Evolutionary conservation across 2,113 vertebrate species (phyloP).

Genomic region (Cyphomyrus discorhynchus): DNA sequence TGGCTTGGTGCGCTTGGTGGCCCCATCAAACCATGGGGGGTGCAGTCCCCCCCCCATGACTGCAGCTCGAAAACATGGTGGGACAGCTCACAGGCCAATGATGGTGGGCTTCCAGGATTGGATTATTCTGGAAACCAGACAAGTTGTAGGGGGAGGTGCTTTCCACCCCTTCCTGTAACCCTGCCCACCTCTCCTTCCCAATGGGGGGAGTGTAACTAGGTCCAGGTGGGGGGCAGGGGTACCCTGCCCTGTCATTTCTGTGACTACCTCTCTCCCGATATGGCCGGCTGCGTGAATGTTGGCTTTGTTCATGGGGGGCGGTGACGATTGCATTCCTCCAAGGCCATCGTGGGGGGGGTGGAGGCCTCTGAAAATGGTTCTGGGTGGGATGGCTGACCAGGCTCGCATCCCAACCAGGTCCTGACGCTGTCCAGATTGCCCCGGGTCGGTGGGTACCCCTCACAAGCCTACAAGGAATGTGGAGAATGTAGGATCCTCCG

Average conservation of each 20-base stretch:
- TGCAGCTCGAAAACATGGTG: neutral
- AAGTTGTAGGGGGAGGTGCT: neutral
- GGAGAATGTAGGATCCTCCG: constrained; percentile 3
- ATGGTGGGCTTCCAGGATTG: neutral
- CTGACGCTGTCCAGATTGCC: constrained; percentile 20
- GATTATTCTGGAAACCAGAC: neutral
- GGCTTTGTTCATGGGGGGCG: constrained; percentile 47
- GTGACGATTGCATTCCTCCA: constrained; percentile 54
- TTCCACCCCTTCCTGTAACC: neutral
- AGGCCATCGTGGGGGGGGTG: constrained; percentile 37
- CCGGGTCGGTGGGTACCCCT: neutral
- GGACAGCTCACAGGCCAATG: neutral
- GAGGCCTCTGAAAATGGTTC: constrained; percentile 22
- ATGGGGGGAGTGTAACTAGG: neutral
- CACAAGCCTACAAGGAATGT: constrained; percentile 8
- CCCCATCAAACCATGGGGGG: neutral
- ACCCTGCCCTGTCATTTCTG: neutral
- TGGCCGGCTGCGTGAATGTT: constrained; percentile 29
- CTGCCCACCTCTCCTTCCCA: neutral
- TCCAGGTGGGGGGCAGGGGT: neutral
- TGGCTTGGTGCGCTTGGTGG: neutral
- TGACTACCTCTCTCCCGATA: neutral
- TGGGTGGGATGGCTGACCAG: constrained; percentile 18
- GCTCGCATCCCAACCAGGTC: constrained; percentile 16
- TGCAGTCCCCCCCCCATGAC: neutral